phyloP scores from a whole-genome alignment of 2,113 vertebrate species.

The Ceyx melanurus region DNA sequence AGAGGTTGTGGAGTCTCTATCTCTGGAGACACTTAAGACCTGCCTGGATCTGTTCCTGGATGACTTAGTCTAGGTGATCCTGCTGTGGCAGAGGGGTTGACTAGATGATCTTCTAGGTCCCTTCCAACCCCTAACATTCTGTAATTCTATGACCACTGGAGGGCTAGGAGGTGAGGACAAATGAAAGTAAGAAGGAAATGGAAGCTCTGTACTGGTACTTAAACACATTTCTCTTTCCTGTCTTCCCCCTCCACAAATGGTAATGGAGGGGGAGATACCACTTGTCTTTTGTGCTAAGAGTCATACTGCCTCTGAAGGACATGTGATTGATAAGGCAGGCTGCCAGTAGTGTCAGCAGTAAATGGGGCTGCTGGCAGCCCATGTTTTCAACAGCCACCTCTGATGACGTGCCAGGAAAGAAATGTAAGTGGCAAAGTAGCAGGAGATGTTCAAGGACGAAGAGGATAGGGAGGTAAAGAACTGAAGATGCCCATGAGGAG shows the following conservation, averaged over 20 bases:
- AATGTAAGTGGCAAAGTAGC: background rate
- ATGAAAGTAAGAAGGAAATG: background rate
- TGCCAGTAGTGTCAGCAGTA: background rate
- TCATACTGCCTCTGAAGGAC: background rate
- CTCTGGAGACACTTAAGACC: no score
- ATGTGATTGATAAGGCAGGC: rapidly evolving
- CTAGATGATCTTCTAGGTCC: no score
- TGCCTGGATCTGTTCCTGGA: no score
- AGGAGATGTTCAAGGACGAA: background rate
- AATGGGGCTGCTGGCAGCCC: background rate
- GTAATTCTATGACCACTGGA: background rate
- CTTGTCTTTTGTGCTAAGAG: background rate
- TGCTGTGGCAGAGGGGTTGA: no score
- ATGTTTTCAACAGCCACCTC: rapidly evolving
- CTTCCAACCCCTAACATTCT: no score
- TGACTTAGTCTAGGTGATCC: no score
- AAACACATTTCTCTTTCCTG: background rate
- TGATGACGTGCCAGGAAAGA: rapidly evolving
- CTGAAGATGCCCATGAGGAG: background rate
- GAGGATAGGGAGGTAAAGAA: background rate
- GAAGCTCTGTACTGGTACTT: background rate
- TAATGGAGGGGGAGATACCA: background rate
- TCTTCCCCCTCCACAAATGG: background rate
- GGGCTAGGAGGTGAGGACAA: background rate
- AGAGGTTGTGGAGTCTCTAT: no score